phyloP scores from a whole-genome alignment of 2,113 vertebrate species.

The Hemichromis elongatus region DNA sequence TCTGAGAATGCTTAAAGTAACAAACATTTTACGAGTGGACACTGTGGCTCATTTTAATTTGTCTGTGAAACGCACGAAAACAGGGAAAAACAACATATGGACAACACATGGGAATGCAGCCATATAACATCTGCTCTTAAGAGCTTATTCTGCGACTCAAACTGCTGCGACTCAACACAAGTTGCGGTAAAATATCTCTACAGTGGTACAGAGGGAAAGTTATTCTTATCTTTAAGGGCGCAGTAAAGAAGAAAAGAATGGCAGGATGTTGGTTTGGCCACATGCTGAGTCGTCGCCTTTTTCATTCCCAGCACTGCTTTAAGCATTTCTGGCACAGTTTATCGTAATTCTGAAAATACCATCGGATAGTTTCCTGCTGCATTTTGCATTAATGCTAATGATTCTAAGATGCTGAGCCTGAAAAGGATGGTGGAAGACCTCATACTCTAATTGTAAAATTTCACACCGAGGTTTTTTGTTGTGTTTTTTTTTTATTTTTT shows the following conservation, averaged over 20 bases:
- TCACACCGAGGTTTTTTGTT: no score
- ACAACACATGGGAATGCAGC: neutral
- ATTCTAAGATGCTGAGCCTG: neutral
- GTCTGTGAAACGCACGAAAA: neutral
- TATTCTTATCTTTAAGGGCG: neutral
- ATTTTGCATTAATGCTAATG: neutral
- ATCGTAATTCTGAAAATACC: fast-evolving
- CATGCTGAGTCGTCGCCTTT: neutral
- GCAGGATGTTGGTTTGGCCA: neutral
- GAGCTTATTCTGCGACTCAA: neutral
- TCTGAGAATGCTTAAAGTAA: neutral
- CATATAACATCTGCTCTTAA: neutral
- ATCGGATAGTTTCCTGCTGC: neutral
- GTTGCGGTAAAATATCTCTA: neutral
- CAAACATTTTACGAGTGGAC: neutral
- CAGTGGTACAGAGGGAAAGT: neutral
- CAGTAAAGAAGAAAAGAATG: neutral
- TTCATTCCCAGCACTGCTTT: neutral
- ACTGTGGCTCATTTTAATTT: neutral
- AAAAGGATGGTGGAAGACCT: neutral
- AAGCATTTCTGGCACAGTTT: neutral
- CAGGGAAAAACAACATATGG: neutral
- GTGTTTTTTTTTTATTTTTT: no score
- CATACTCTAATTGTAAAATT: no score
- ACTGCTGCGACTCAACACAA: neutral